phyloP scores from a whole-genome alignment of 2,113 vertebrate species.

The Python bivittatus region DNA sequence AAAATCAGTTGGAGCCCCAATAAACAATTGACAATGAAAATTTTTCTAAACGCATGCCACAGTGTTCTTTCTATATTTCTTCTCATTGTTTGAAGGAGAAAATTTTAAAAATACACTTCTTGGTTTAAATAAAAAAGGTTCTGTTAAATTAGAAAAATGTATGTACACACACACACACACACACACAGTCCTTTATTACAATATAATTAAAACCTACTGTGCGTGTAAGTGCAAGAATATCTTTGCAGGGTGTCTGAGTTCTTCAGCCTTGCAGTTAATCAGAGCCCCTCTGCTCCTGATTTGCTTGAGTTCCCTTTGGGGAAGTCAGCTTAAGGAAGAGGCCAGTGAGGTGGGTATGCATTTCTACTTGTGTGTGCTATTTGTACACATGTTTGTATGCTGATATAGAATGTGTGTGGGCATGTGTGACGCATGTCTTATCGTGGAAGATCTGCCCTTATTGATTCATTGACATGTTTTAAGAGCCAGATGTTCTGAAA shows the following conservation, averaged over 20 bases:
- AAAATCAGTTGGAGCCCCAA: conserved; percentile 70
- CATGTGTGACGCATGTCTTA: not conserved
- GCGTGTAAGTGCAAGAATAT: not conserved
- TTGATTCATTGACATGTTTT: not conserved
- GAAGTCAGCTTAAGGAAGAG: conserved; percentile 14
- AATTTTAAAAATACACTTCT: conserved; percentile 24
- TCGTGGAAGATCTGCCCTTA: not conserved
- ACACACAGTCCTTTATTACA: conserved; percentile 43
- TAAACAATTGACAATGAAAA: conserved; percentile 65
- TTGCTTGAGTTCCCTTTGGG: not conserved
- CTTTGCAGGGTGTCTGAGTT: conserved; percentile 9
- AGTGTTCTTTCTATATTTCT: conserved; percentile 59
- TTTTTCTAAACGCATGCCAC: conserved; percentile 59
- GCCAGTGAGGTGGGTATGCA: not conserved
- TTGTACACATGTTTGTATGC: not conserved
- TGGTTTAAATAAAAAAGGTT: conserved; percentile 43
- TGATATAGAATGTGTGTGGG: not conserved
- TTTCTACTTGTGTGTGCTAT: conserved; percentile 9
- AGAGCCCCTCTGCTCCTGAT: conserved; percentile 30
- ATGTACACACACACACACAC: not conserved
- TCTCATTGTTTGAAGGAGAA: conserved; percentile 56
- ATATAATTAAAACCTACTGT: conserved; percentile 61
- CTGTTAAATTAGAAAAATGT: conserved; percentile 52
- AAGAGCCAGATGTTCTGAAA: not conserved
- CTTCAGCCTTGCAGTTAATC: conserved; percentile 13